Conservation (phyloP, 2,797 vertebrate species). For the Cygnus olor region DNA sequence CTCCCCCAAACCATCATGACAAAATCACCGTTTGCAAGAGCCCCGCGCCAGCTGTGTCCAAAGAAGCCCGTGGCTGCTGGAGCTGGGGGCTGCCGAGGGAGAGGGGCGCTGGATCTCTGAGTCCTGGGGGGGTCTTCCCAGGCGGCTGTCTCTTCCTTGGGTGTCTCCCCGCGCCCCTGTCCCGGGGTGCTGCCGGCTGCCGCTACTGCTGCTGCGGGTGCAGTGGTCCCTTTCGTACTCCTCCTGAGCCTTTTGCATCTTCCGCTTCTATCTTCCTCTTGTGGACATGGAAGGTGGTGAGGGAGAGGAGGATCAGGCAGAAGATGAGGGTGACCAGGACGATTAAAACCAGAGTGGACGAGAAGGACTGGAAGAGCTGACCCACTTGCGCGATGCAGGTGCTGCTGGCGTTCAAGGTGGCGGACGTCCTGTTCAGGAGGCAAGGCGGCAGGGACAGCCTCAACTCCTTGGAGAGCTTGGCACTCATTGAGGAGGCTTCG, state of each 20-base stretch:
- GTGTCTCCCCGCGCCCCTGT: constrained; percentile 51
- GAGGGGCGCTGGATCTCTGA: constrained; percentile 57
- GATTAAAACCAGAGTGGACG: constrained; percentile 92
- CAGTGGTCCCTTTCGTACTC: constrained; percentile 96
- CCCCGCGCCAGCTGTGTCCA: constrained; percentile 77
- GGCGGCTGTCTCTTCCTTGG: constrained; percentile 58
- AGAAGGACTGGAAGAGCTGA: constrained; percentile 90
- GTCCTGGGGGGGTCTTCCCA: constrained; percentile 75
- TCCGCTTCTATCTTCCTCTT: constrained; percentile 95
- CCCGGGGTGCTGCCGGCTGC: constrained; percentile 52
- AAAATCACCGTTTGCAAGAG: constrained; percentile 83
- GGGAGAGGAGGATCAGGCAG: constrained; percentile 91
- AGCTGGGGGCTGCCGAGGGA: constrained; percentile 58
- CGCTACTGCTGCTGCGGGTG: constrained; percentile 73
- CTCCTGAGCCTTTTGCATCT: constrained; percentile 95
- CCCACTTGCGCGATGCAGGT: constrained; percentile 91
- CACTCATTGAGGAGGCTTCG: constrained; percentile 85
- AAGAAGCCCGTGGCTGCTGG: constrained; percentile 71
- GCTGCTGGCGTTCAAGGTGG: constrained; percentile 75
- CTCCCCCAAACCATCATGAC: constrained; percentile 81
- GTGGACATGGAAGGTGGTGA: constrained; percentile 95
- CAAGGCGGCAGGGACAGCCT: constrained; percentile 85
- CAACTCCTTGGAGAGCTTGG: constrained; percentile 86
- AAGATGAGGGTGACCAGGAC: constrained; percentile 92
- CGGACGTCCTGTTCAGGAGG: constrained; percentile 84